Conservation (phyloP, 2,113 vertebrate species). For the Eulemur macaco region DNA sequence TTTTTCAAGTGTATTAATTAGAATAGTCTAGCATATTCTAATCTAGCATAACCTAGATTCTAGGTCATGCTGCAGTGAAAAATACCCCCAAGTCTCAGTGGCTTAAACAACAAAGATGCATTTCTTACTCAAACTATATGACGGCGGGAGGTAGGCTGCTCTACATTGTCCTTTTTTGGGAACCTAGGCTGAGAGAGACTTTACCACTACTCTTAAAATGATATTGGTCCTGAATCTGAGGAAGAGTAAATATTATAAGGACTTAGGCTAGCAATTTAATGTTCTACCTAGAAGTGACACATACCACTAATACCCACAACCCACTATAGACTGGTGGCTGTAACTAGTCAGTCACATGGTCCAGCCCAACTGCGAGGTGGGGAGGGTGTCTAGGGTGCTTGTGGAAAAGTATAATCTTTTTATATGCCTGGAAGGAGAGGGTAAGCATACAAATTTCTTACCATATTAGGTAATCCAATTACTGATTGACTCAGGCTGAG, state of each 20-base stretch:
- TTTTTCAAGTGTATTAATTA: slow-evolving; percentile 23
- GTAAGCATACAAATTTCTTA: background rate
- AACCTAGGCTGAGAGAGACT: background rate
- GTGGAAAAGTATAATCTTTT: background rate
- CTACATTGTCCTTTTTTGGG: background rate
- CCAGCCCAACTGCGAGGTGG: background rate
- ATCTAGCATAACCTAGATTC: background rate
- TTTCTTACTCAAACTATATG: background rate
- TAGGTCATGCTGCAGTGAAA: background rate
- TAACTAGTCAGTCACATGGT: slow-evolving; percentile 11
- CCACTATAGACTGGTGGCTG: background rate
- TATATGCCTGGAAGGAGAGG: slow-evolving; percentile 1
- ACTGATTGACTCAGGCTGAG: slow-evolving; percentile 9
- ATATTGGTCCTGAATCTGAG: background rate
- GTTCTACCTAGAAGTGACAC: slow-evolving; percentile 5
- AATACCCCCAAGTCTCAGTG: slow-evolving; percentile 9
- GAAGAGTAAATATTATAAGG: background rate
- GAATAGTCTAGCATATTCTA: background rate
- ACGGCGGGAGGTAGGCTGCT: background rate
- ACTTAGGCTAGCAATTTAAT: slow-evolving; percentile 21
- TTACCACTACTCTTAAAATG: background rate
- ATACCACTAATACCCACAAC: background rate
- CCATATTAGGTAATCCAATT: slow-evolving; percentile 28
- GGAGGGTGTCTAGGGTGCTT: background rate
- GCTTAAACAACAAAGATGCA: background rate